These are phyloP conservation scores for Tringa solitaria DNA, from an alignment of 2,113 vertebrate species.

Conservation along the genomic window DNA sequence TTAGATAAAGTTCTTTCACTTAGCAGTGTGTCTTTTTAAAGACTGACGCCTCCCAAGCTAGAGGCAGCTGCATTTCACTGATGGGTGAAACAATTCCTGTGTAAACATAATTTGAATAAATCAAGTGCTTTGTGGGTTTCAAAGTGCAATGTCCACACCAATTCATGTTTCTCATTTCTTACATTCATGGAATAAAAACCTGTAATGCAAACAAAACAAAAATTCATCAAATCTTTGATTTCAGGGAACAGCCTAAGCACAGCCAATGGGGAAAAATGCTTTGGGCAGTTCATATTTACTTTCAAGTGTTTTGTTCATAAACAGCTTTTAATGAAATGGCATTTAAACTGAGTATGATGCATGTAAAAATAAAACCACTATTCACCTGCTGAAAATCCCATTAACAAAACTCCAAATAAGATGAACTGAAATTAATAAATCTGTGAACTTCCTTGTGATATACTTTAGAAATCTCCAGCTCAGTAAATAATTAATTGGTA, in stretches of 20 bases:
- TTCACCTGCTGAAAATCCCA: constrained; percentile 52
- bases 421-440: constrained; percentile 49
- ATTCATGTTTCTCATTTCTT: background rate
- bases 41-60: background rate
- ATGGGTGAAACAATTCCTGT: constrained; percentile 6
- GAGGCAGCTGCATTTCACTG: constrained; percentile 26
- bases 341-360: constrained; percentile 14
- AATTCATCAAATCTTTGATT: background rate
- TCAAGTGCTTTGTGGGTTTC: constrained; percentile 22
- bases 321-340: constrained; percentile 50
- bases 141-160: constrained; percentile 19
- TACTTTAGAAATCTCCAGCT: background rate
- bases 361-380: constrained; percentile 23
- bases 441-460: background rate
- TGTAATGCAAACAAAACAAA: background rate
- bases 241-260: background rate
- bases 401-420: constrained; percentile 45
- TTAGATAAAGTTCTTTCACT: constrained; percentile 52
- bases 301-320: constrained; percentile 28
- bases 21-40: constrained; percentile 38
- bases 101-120: constrained; percentile 51
- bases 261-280: background rate
- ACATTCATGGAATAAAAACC: background rate
- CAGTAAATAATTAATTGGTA: constrained; percentile 15
- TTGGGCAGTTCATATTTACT: background rate